phyloP scores from a whole-genome alignment of 1,140 invertebrate species.

The Rhynchophorus ferrugineus region DNA sequence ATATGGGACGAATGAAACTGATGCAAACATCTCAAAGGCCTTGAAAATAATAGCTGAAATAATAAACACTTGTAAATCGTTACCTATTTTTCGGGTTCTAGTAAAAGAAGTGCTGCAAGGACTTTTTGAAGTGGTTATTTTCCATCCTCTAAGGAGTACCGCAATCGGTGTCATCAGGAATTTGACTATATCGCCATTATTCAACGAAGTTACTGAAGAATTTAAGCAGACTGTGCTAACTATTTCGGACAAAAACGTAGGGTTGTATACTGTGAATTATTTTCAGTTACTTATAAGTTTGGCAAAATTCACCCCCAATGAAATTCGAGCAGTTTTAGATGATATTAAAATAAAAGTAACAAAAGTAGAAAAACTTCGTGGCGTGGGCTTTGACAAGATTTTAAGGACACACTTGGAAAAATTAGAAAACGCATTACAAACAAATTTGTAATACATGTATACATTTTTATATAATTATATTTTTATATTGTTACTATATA shows the following conservation, averaged over 20 bases:
- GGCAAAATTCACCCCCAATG: conserved; percentile 29
- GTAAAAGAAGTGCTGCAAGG: conserved; percentile 27
- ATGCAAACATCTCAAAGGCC: conserved; percentile 32
- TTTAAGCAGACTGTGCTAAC: conserved; percentile 20
- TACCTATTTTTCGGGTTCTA: conserved; percentile 20
- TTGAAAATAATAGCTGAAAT: conserved; percentile 31
- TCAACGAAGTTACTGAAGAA: conserved; percentile 21
- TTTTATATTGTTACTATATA: too few relatives aligned
- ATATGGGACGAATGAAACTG: conserved; percentile 27
- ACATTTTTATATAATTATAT: too few relatives aligned
- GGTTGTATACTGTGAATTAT: conserved; percentile 33
- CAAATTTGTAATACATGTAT: too few relatives aligned
- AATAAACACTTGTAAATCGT: conserved; percentile 21
- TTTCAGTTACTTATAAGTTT: conserved; percentile 33
- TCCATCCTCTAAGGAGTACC: conserved; percentile 28
- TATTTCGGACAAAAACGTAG: conserved; percentile 34
- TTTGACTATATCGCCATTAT: conserved; percentile 24
- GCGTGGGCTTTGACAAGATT: conserved; percentile 36
- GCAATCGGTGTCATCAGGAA: conserved; percentile 28
- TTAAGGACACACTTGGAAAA: conserved; percentile 32
- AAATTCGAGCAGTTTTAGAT: conserved; percentile 23
- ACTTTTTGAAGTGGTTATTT: conserved; percentile 34
- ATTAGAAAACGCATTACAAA: conserved; percentile 22
- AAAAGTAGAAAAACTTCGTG: conserved; percentile 33
- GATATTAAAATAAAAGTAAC: conserved; percentile 29